These are phyloP conservation scores for Lasioglossum calceatum DNA, from an alignment of 2,888 invertebrate genomes.

Conservation along the genomic window DNA sequence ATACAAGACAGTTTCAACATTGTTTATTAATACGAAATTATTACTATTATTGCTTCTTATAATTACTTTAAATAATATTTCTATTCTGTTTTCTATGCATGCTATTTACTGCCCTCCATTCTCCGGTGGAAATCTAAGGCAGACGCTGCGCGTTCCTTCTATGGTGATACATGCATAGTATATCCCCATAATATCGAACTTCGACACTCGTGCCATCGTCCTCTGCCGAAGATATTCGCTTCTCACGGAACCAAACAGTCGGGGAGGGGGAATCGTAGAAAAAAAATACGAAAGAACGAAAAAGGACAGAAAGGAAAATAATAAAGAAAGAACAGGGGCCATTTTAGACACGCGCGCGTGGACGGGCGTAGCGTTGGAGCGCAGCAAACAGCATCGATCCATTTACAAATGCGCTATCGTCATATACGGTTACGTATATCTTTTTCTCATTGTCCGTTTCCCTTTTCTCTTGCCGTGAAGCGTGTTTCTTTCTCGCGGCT, in stretches of 20 bases:
- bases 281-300: background rate
- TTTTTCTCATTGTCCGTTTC: conserved; percentile 56
- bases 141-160: conserved; percentile 29
- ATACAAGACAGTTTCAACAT: conserved; percentile 78
- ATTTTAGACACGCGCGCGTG: conserved; percentile 67
- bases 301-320: background rate
- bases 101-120: conserved; percentile 78
- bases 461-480: background rate
- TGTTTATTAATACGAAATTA: conserved; percentile 84
- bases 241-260: background rate
- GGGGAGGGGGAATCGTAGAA: background rate
- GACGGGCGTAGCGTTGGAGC: conserved; percentile 75
- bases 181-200: background rate
- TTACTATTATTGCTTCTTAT: conserved; percentile 83
- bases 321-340: conserved; percentile 42
- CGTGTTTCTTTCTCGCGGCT: background rate
- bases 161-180: background rate
- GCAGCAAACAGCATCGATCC: conserved; percentile 76
- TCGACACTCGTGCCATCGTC: background rate
- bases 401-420: conserved; percentile 75
- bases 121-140: conserved; percentile 62
- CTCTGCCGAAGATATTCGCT: background rate
- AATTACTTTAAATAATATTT: conserved; percentile 81
- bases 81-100: conserved; percentile 69
- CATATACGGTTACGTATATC: conserved; percentile 68